These are phyloP conservation scores for Bombus superbus DNA, from an alignment of 1,140 invertebrate genomes.

Conservation along the genomic window DNA sequence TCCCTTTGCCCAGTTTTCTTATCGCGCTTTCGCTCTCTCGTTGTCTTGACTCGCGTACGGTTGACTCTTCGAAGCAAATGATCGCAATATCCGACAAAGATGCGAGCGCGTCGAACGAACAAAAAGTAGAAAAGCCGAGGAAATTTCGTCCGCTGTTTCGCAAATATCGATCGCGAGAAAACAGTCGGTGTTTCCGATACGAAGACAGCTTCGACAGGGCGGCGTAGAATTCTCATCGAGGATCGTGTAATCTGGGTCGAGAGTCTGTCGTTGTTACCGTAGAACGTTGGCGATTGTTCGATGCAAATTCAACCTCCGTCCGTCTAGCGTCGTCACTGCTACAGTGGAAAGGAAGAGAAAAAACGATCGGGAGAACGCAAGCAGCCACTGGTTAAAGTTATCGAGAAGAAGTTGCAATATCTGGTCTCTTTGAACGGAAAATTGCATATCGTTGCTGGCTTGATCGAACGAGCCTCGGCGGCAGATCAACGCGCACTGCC, in stretches of 20 bases:
- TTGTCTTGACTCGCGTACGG: background rate
- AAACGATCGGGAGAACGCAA: background rate
- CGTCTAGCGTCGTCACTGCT: too few relatives aligned
- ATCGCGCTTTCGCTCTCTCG: background rate
- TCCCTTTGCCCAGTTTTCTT: background rate
- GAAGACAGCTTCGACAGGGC: slow-evolving; percentile 13
- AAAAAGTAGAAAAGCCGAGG: background rate
- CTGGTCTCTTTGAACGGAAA: slow-evolving; percentile 9
- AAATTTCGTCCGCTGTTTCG: slow-evolving; percentile 3
- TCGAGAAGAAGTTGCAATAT: slow-evolving; percentile 11
- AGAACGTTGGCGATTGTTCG: slow-evolving; percentile 13
- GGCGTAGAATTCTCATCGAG: slow-evolving; percentile 16
- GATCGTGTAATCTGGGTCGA: slow-evolving; percentile 21
- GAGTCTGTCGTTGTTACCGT: background rate
- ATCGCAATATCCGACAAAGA: background rate
- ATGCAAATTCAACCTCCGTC: slow-evolving; percentile 23
- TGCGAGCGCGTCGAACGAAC: background rate
- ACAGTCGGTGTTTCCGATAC: slow-evolving; percentile 27
- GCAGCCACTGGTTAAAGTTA: background rate
- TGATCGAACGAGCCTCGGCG: background rate
- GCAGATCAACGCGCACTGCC: background rate
- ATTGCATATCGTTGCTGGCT: slow-evolving; percentile 12
- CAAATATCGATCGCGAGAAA: slow-evolving; percentile 48
- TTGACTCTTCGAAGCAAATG: background rate
- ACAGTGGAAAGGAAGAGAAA: background rate